Conservation (phyloP, 2,797 vertebrate species). For the Avahi laniger region DNA sequence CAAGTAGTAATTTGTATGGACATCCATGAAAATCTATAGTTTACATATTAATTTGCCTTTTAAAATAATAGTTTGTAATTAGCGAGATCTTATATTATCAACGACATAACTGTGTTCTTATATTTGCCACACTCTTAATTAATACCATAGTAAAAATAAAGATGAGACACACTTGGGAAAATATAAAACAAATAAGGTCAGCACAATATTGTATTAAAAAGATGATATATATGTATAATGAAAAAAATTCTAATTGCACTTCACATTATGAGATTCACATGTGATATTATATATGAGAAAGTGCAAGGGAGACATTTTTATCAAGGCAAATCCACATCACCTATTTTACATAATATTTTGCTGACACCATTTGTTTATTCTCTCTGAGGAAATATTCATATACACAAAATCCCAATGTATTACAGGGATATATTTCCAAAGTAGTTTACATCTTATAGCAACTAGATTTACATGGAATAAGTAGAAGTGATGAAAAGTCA, state of each 20-base stretch:
- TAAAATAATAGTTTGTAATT: neutral
- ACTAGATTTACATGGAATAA: conserved; percentile 40
- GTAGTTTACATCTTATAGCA: neutral
- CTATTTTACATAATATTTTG: conserved; percentile 28
- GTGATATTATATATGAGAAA: neutral
- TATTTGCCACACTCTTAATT: neutral
- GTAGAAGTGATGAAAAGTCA: conserved; percentile 31
- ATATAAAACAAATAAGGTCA: neutral
- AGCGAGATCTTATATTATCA: neutral
- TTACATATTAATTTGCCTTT: neutral
- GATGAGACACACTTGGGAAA: neutral
- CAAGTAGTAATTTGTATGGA: neutral
- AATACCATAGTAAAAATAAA: neutral
- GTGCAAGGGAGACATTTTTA: neutral
- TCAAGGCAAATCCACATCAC: neutral
- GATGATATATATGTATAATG: neutral
- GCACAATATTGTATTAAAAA: neutral
- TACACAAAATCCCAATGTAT: neutral
- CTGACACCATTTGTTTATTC: conserved; percentile 17
- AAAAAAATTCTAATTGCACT: neutral
- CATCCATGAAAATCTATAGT: neutral
- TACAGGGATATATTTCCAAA: conserved; percentile 11
- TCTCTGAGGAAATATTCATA: neutral
- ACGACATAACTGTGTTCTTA: neutral
- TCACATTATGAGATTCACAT: neutral